Evolutionary conservation across 2,797 vertebrate species (phyloP), one percentile per base, ranked within the genome.

Genomic region (Moxostoma hubbsi): DNA sequence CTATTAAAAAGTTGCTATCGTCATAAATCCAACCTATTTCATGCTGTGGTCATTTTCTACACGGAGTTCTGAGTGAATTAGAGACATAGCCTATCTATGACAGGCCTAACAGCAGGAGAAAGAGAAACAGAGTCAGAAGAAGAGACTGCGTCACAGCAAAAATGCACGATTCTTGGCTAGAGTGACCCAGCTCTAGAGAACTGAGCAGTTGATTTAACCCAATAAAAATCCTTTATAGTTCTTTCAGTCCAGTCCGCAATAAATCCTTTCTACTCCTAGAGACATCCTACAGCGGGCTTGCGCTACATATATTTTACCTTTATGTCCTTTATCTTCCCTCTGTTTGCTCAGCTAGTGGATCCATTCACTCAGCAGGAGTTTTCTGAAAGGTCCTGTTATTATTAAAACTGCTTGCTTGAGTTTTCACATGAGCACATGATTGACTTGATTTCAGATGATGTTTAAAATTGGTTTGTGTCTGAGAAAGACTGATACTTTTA

Each of bases 251-350:
- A 9, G 24, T 55, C 9, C 5, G 6, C 7, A 9, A 72, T 78
- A 77, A 68, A 77, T 68, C 66, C 43, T 43, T 12, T 64, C 36
- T 54, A 70, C 18, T 18, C 15, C 0, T 0, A 71, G 8, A 64
- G 12, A 8, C 11, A 64, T 65, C 77, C 18, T 69, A 53, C 49
- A 62, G 66, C 24, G 6, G n/a, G 53, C 57, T 62, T 54, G 66
- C n/a, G 66, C 75, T 70, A 9, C 50, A 53, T 49, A 70, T 78
- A 70, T 70, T 70, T 78, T 46, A 69, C 49, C 24, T 78, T 68
- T 54, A 62, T 62, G 47, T 45, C 66, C 15, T 65, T 58, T 79
- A 9, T 71, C 18, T 24, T 50, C 9, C 58, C 15, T 58, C 9
- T 55, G 1, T 36, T 79, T 5, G 36, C 36, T 36, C 36, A n/a